Conservation (phyloP, 2,888 invertebrate genomes). For the Bugulina stolonifera region DNA sequence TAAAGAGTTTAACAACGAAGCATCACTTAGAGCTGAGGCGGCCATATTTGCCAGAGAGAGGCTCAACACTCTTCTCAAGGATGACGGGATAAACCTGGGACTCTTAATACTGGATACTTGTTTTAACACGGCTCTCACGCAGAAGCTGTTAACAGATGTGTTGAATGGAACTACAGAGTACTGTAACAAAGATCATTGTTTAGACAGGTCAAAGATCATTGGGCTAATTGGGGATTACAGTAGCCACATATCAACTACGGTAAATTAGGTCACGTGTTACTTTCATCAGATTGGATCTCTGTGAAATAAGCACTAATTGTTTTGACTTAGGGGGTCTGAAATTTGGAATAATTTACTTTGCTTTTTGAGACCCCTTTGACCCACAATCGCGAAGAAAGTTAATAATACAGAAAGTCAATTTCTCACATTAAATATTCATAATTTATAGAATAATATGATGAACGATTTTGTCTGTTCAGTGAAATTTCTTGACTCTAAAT, state of each 20-base stretch:
- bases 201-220: background rate
- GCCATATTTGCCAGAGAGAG: background rate
- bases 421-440: too few relatives aligned
- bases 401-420: too few relatives aligned
- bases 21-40: background rate
- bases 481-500: too few relatives aligned
- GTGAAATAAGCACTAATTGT: too few relatives aligned
- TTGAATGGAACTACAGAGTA: background rate
- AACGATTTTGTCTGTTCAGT: too few relatives aligned
- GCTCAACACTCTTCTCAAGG: background rate
- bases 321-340: too few relatives aligned
- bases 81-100: background rate
- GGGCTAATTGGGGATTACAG: constrained; percentile 8
- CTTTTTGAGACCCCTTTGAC: too few relatives aligned
- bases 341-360: too few relatives aligned
- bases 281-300: too few relatives aligned
- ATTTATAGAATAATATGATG: too few relatives aligned
- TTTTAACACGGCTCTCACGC: background rate
- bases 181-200: background rate
- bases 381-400: too few relatives aligned
- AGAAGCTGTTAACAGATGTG: background rate
- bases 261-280: background rate
- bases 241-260: background rate
- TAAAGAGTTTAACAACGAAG: background rate
- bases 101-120: constrained; percentile 1